These are phyloP conservation scores for Fragum whitleyi DNA, from an alignment of 2,888 invertebrate species.

Conservation along the genomic window DNA sequence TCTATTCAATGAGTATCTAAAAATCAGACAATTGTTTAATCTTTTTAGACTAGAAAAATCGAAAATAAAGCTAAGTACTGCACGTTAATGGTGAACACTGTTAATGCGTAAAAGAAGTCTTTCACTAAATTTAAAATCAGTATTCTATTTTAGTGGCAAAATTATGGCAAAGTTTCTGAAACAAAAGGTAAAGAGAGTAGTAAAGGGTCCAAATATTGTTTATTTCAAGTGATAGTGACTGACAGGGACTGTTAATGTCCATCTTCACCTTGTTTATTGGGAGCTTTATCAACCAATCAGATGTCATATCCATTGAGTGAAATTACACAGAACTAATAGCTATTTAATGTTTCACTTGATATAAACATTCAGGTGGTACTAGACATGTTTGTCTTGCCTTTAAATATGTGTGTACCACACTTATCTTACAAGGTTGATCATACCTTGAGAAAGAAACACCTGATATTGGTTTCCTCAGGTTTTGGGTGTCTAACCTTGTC, in stretches of 20 bases:
- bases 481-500: background rate
- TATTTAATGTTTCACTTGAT: constrained; percentile 5
- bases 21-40: too few species aligned
- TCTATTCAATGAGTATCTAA: too few species aligned
- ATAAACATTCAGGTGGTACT: constrained; percentile 5
- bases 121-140: too few species aligned
- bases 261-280: constrained; percentile 18
- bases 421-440: background rate
- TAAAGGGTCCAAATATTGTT: background rate
- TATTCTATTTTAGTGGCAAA: too few species aligned
- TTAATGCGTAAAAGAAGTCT: too few species aligned
- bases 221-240: constrained; percentile 12
- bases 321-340: constrained; percentile 16
- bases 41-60: too few species aligned
- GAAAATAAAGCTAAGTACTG: too few species aligned
- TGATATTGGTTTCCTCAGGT: background rate
- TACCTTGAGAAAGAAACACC: background rate
- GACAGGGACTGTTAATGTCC: constrained; percentile 24
- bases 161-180: too few species aligned
- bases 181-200: too few species aligned
- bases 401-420: constrained; percentile 6
- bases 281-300: constrained; percentile 17
- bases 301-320: constrained; percentile 8
- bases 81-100: too few species aligned
- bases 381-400: background rate